phyloP scores from a whole-genome alignment of 2,888 invertebrate species.

The Rapana venosa region DNA sequence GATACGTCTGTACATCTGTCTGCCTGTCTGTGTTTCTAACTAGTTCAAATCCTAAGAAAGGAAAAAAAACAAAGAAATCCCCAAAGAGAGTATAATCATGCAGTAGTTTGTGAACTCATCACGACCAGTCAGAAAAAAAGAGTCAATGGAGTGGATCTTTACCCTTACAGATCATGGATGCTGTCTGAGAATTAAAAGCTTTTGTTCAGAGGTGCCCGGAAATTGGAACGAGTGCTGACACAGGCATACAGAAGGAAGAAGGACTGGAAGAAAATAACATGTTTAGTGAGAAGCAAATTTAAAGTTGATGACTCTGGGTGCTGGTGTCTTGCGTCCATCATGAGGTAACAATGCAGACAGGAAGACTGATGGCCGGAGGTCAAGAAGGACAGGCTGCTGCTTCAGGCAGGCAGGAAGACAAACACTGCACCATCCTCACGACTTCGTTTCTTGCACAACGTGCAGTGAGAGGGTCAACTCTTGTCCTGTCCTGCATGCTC shows the following conservation, averaged over 20 bases:
- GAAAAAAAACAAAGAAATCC: neutral
- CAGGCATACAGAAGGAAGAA: too few relatives aligned
- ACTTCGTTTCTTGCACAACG: neutral
- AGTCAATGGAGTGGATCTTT: too few relatives aligned
- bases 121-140: neutral
- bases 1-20: neutral
- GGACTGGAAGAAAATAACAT: neutral
- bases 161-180: neutral
- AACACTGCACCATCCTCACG: too few relatives aligned
- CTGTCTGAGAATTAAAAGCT: neutral
- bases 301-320: neutral
- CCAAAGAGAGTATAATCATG: neutral
- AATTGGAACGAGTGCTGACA: too few relatives aligned
- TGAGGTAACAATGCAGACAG: neutral
- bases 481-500: neutral
- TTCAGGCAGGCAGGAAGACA: neutral
- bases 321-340: neutral
- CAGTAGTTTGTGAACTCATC: neutral
- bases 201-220: neutral
- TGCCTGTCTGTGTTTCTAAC: neutral
- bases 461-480: neutral
- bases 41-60: neutral
- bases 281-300: neutral
- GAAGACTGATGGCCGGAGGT: neutral
- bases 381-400: neutral